phyloP scores from a whole-genome alignment of 2,888 invertebrate genomes.

The Temnothorax ravouxi region DNA sequence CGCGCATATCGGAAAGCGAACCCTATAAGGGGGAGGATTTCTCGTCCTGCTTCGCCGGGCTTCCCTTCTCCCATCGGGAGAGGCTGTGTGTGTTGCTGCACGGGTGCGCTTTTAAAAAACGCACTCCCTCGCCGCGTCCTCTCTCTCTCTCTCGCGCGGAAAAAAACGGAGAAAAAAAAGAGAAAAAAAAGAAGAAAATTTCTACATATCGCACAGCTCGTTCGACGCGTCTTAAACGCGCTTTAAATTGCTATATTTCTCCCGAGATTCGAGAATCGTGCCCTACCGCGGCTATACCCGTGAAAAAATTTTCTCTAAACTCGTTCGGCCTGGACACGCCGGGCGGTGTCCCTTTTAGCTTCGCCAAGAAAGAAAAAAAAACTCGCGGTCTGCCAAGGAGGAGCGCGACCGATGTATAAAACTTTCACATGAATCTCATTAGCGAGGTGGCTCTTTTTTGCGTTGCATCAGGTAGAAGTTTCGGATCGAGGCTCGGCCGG shows the following conservation, averaged over 20 bases:
- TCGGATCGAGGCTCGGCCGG: background rate
- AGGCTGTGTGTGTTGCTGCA: slow-evolving; percentile 38
- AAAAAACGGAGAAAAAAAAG: background rate
- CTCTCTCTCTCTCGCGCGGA: slow-evolving; percentile 5
- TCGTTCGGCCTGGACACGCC: slow-evolving; percentile 22
- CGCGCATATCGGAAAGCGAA: slow-evolving; percentile 75
- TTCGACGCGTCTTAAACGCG: background rate
- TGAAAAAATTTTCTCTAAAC: slow-evolving; percentile 68
- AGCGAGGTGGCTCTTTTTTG: background rate
- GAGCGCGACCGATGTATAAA: background rate
- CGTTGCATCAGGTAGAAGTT: background rate
- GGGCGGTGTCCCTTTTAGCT: slow-evolving; percentile 56
- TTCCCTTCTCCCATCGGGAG: slow-evolving; percentile 49
- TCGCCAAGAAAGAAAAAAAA: slow-evolving; percentile 53
- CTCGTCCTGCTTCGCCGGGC: slow-evolving; percentile 31
- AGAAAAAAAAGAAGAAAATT: background rate
- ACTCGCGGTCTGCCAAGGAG: background rate
- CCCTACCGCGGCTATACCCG: slow-evolving; percentile 17
- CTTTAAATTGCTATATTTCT: slow-evolving; percentile 55
- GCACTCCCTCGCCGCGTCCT: slow-evolving; percentile 19
- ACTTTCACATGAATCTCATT: background rate
- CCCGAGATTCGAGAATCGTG: slow-evolving; percentile 25
- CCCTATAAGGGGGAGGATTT: slow-evolving; percentile 49
- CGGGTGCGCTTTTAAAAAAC: slow-evolving; percentile 51
- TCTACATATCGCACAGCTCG: slow-evolving; percentile 26